These are phyloP conservation scores for Mercenaria mercenaria DNA, from an alignment of 1,140 invertebrate species.

Conservation along the genomic window DNA sequence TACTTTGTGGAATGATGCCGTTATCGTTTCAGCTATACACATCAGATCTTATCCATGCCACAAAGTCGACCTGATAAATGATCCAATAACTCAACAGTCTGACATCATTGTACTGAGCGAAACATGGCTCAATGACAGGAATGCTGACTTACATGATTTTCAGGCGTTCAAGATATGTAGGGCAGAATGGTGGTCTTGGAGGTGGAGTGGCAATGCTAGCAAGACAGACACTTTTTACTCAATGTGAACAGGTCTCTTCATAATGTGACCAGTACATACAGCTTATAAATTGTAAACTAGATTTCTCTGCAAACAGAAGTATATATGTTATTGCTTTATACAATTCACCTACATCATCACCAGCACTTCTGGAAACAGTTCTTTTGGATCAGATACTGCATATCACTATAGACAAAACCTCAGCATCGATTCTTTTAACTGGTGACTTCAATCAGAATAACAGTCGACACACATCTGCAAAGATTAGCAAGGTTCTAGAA, in stretches of 20 bases:
- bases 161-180: slow-evolving; percentile 5
- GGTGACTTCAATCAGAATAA: slow-evolving; percentile 38
- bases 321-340: slow-evolving; percentile 35
- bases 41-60: slow-evolving; percentile 41
- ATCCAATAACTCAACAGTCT: slow-evolving; percentile 1
- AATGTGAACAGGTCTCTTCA: slow-evolving; percentile 1
- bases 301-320: background rate
- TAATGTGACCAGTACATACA: background rate
- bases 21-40: slow-evolving; percentile 38
- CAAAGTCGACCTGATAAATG: slow-evolving; percentile 12
- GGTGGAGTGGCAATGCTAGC: slow-evolving; percentile 27
- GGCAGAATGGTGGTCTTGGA: background rate
- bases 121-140: slow-evolving; percentile 50
- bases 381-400: background rate
- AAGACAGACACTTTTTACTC: background rate
- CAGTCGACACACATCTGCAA: background rate
- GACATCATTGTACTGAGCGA: slow-evolving; percentile 50
- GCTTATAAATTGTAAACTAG: background rate
- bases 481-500: background rate
- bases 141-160: background rate
- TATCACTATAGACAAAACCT: background rate
- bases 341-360: slow-evolving; percentile 18
- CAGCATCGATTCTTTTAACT: background rate
- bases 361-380: background rate
- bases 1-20: background rate